These are phyloP conservation scores for Hoplostethus mediterraneus DNA, from an alignment of 2,797 vertebrate species.

Conservation along the genomic window DNA sequence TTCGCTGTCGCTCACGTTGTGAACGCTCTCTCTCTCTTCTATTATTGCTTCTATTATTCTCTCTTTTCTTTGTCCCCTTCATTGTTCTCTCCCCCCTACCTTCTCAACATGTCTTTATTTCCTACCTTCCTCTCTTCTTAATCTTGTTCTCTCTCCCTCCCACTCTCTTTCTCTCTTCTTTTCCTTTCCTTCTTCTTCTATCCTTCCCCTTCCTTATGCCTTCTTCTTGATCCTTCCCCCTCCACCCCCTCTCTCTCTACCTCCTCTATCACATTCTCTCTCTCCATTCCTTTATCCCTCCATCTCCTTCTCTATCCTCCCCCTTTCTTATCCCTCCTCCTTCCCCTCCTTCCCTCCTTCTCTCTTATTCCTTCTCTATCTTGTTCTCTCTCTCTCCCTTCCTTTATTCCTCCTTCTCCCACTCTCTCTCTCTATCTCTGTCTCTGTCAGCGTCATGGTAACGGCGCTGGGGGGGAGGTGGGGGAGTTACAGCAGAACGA, in stretches of 20 bases:
- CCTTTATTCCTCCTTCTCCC: background rate
- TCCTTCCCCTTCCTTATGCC: no score
- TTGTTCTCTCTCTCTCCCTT: background rate
- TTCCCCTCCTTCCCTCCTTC: no score
- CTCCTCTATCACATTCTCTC: no score
- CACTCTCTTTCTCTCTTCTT: constrained; percentile 16
- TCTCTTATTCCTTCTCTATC: background rate
- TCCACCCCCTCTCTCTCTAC: background rate
- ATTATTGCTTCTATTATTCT: no score
- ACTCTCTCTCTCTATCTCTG: constrained; percentile 9
- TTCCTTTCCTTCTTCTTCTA: background rate
- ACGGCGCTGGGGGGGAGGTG: constrained; percentile 34
- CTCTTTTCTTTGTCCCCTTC: no score
- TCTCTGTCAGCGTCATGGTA: constrained; percentile 57
- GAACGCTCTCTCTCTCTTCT: no score
- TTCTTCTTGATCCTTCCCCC: no score
- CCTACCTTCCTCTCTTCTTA: background rate
- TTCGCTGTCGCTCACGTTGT: no score
- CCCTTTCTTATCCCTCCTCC: background rate
- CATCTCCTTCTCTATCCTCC: background rate
- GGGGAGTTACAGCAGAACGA: constrained; percentile 38
- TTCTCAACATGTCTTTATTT: background rate
- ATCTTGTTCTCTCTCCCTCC: no score
- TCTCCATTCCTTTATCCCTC: no score
- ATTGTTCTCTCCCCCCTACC: background rate